Evolutionary conservation across 2,113 vertebrate genomes (phyloP).

Genomic region (Ageneiosus marmoratus): DNA sequence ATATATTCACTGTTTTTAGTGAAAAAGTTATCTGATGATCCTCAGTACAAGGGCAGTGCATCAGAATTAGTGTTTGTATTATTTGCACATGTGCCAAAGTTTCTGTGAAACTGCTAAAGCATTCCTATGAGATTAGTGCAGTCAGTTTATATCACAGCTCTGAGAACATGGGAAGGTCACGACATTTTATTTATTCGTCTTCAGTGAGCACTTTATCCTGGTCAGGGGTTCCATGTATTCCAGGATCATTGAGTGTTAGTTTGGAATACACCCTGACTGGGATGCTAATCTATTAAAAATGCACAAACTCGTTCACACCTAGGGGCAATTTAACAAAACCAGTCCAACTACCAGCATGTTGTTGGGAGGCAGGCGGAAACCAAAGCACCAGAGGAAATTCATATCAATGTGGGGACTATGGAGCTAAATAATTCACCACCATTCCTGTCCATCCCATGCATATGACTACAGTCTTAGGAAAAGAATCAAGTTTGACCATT

Average conservation of each 20-base stretch:
- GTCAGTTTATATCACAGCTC: not conserved
- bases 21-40: not conserved
- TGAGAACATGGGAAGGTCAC: not conserved
- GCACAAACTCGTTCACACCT: not conserved
- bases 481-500: not conserved
- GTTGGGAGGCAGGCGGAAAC: not conserved
- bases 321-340: constrained; percentile 9
- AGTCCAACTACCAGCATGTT: not conserved
- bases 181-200: not conserved
- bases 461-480: not conserved
- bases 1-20: not conserved
- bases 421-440: not conserved
- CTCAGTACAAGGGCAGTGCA: not conserved
- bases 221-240: not conserved
- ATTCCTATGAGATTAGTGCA: not conserved
- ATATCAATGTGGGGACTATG: not conserved
- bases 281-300: not conserved
- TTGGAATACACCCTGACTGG: not conserved
- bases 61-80: not conserved
- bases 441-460: not conserved
- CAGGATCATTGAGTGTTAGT: not conserved
- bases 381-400: not conserved
- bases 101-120: not conserved
- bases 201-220: not conserved
- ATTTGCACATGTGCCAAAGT: constrained; percentile 4